These are phyloP conservation scores for Drosophila rhopaloa DNA, from an alignment of 1,140 invertebrate genomes.

Conservation along the genomic window DNA sequence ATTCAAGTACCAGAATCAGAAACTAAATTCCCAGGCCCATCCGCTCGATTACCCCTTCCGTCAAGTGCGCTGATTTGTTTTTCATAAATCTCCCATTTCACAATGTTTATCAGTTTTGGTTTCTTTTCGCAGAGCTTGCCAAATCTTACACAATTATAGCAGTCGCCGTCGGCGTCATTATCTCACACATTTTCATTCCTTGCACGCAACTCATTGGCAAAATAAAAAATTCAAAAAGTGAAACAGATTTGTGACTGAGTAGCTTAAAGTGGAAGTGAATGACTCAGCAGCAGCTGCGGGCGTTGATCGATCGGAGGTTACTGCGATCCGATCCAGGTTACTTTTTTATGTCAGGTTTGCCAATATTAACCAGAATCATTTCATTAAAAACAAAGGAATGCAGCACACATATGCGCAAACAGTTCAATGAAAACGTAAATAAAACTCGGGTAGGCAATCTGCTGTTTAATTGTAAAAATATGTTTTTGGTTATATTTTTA, in stretches of 20 bases:
- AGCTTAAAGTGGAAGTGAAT: constrained; percentile 15
- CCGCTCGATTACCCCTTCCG: constrained; percentile 11
- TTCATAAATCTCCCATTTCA: constrained; percentile 40
- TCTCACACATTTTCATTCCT: constrained; percentile 52
- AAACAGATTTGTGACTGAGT: constrained; percentile 33
- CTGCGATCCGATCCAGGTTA: constrained; percentile 22
- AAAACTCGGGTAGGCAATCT: constrained; percentile 15
- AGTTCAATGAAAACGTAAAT: constrained; percentile 21
- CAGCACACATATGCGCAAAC: constrained; percentile 10
- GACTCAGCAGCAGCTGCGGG: constrained; percentile 42
- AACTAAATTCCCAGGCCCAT: constrained; percentile 18
- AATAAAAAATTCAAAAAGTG: constrained; percentile 19
- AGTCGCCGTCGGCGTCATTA: constrained; percentile 30
- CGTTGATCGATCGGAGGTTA: constrained; percentile 35
- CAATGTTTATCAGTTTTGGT: constrained; percentile 38
- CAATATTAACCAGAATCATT: constrained; percentile 22
- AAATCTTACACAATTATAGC: constrained; percentile 49
- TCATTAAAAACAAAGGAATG: constrained; percentile 20
- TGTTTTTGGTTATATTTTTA: constrained; percentile 5
- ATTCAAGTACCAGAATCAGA: too few species aligned
- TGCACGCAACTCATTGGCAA: constrained; percentile 38
- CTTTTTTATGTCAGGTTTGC: constrained; percentile 2
- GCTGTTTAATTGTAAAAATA: not conserved
- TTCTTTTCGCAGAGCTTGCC: constrained; percentile 22
- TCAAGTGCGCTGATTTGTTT: constrained; percentile 33